phyloP scores from a whole-genome alignment of 2,888 invertebrate genomes.

The Xestia sexstrigata region DNA sequence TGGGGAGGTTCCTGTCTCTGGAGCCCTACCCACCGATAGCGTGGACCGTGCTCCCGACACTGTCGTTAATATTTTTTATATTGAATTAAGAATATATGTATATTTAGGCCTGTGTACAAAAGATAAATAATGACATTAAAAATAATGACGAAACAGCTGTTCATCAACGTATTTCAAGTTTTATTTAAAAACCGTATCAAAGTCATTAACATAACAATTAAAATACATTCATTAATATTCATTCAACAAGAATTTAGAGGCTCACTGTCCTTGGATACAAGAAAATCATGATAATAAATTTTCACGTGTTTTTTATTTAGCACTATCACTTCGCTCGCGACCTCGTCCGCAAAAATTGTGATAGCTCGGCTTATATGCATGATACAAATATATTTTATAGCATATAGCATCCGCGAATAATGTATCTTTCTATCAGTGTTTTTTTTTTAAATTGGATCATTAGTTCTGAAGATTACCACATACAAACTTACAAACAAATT shows the following conservation, averaged over 20 bases:
- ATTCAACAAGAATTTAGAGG: background rate
- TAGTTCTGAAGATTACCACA: no score
- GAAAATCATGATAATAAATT: background rate
- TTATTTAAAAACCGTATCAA: slow-evolving; percentile 10
- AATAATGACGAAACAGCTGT: background rate
- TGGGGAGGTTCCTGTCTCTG: background rate
- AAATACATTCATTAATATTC: slow-evolving; percentile 14
- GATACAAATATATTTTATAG: no score
- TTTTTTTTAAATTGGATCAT: no score
- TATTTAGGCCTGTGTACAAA: background rate
- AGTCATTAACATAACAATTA: slow-evolving; percentile 15
- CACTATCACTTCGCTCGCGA: no score
- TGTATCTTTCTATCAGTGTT: no score
- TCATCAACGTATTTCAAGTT: background rate
- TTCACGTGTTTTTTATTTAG: background rate
- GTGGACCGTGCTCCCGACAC: background rate
- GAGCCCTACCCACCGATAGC: background rate
- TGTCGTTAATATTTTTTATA: no score
- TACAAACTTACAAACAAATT: no score
- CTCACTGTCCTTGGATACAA: slow-evolving; percentile 5
- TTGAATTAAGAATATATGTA: background rate
- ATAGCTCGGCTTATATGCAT: no score
- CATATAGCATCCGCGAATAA: no score
- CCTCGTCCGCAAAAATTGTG: no score
- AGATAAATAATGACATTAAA: background rate